Percentiles rank a stretch among this genome's conserved stretches.
phyloP scores from a whole-genome alignment of 2,888 invertebrate genomes.

The Lingula anatina region DNA sequence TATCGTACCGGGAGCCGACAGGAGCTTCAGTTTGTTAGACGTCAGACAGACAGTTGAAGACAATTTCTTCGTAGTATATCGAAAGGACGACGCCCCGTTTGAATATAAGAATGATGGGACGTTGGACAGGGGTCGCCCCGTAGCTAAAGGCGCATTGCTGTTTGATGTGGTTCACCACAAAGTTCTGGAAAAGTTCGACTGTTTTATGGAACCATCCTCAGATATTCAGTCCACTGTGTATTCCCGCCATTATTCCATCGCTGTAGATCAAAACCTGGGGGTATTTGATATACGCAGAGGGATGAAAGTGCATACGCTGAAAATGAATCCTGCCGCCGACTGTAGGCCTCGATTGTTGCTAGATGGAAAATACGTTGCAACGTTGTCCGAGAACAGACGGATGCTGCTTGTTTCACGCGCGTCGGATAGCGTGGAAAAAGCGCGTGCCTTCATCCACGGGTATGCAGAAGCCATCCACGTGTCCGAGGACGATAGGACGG shows the following conservation, averaged over 20 bases:
- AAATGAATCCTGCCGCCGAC: slow-evolving; percentile 11
- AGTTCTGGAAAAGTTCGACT: slow-evolving; percentile 19
- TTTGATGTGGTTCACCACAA: slow-evolving; percentile 22
- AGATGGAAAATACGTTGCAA: slow-evolving; percentile 31
- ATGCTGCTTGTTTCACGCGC: slow-evolving; percentile 25
- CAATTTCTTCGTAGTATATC: slow-evolving; percentile 24
- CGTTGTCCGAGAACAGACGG: slow-evolving; percentile 19
- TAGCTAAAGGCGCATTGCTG: slow-evolving; percentile 26
- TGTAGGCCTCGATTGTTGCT: no score
- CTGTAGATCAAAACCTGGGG: slow-evolving; percentile 22
- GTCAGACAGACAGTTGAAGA: slow-evolving; percentile 14
- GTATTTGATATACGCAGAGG: slow-evolving; percentile 12
- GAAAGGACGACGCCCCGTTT: slow-evolving; percentile 18
- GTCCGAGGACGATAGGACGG: slow-evolving; percentile 31
- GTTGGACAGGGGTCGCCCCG: slow-evolving; percentile 14
- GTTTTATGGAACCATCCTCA: slow-evolving; percentile 17
- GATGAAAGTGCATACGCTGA: slow-evolving; percentile 5
- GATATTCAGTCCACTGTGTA: slow-evolving; percentile 13
- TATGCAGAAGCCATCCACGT: slow-evolving; percentile 24
- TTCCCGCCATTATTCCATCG: slow-evolving; percentile 18
- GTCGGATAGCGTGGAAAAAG: slow-evolving; percentile 15
- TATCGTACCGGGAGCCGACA: slow-evolving; percentile 16
- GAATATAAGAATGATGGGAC: slow-evolving; percentile 20
- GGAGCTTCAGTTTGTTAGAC: slow-evolving; percentile 22
- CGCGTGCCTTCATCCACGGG: slow-evolving; percentile 31